These are phyloP conservation scores for Furcula furcula DNA, from an alignment of 2,888 invertebrate genomes.

Conservation along the genomic window DNA sequence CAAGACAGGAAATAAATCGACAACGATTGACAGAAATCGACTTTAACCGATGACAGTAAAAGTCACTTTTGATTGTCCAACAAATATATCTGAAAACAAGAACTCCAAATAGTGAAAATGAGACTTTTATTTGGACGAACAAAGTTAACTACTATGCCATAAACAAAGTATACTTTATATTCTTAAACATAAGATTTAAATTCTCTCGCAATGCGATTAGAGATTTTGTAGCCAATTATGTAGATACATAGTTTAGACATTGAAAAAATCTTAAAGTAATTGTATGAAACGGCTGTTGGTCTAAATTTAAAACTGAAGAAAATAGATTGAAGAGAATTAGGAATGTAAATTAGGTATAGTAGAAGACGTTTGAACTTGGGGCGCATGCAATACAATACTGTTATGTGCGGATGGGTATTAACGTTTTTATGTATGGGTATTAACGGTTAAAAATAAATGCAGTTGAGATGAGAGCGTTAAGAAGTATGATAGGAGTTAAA, in stretches of 20 bases:
- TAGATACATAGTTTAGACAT: too few relatives aligned
- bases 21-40: background rate
- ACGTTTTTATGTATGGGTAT: too few relatives aligned
- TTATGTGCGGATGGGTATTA: too few relatives aligned
- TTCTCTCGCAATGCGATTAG: conserved; percentile 2
- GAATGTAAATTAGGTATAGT: too few relatives aligned
- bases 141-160: conserved; percentile 5
- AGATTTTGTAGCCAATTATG: conserved; percentile 16
- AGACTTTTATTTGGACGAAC: conserved; percentile 8
- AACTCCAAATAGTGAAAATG: conserved; percentile 20
- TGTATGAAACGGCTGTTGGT: conserved; percentile 5
- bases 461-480: too few relatives aligned
- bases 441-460: too few relatives aligned
- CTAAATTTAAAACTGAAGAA: conserved; percentile 17
- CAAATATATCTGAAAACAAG: conserved; percentile 13
- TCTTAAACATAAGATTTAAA: background rate
- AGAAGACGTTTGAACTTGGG: too few relatives aligned
- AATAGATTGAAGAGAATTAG: too few relatives aligned
- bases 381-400: too few relatives aligned
- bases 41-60: background rate
- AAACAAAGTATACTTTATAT: conserved; percentile 2
- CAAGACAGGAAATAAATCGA: conserved; percentile 1
- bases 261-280: conserved; percentile 26
- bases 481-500: too few relatives aligned
- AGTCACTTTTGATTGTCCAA: conserved; percentile 13